Evolutionary conservation across 1,140 invertebrate genomes (phyloP), one percentile per base, ranked within the genome.

Genomic region (Drosophila kikkawai): DNA sequence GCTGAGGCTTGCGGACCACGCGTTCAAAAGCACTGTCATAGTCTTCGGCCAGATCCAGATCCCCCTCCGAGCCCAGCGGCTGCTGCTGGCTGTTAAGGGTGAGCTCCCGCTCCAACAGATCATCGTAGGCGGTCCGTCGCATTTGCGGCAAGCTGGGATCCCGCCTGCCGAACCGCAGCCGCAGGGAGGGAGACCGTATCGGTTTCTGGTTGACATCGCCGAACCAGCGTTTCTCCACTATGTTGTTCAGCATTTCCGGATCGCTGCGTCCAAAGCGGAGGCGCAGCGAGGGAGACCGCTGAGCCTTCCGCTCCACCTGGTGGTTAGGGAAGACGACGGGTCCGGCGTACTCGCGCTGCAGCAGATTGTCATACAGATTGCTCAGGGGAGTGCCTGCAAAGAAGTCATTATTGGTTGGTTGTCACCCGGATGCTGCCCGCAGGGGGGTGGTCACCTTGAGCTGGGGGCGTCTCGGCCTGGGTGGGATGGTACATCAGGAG

Each of bases 201-300:
- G 93, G 93, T 79, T 94, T 94, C 60, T 93, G 92, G 47, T 93
- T 90, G 44, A 93, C 91, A 58, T 93, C 92, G 55, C 90, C 92
- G 44, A 92, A 92, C 91, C 92, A 93, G 64, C 92, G 85, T 57
- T 93, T 93, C 41, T 84, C 82, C 55, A 84, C 71, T 13, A 85
- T 79, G 19, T 75, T 83, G 39, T 75, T 79, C 39, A 82, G 51
- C 76, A 88, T 85, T 19, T 91, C 80, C 2, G 96, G 95, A 92
- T 96, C 96, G n/a, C 95, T 95, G 48, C 96, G 94, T 48, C 96
- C 96, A 82, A 96, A 96, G 41, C 96, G 94, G 7, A 96, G 93
- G 26, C 96, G 94, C 19, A 96, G 86, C 0, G 95, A 96, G 0
- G 96, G 96, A 8, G 95, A 95, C 26, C 95, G 94, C 65, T 95